These are phyloP conservation scores for Pyrrhosoma nymphula DNA, from an alignment of 2,888 invertebrate genomes.

Conservation along the genomic window DNA sequence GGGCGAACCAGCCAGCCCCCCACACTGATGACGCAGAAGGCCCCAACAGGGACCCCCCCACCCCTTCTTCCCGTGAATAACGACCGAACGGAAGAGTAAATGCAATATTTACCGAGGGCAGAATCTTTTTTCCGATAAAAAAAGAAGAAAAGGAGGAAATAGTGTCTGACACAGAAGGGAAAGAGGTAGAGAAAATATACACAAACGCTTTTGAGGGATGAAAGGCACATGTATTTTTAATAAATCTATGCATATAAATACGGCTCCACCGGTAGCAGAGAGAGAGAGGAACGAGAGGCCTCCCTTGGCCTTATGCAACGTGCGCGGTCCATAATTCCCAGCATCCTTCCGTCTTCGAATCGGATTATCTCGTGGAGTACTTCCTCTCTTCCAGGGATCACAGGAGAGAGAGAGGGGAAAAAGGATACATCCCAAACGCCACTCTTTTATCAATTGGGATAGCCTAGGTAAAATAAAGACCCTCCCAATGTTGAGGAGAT, in stretches of 20 bases:
- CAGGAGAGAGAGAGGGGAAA: not conserved
- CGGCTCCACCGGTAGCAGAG: not conserved
- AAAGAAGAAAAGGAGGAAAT: not conserved
- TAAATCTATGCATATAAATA: not conserved
- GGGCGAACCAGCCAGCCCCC: not conserved
- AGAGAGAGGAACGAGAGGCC: not conserved
- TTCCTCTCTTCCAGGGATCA: not conserved
- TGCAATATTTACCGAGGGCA: not conserved
- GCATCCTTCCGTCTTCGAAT: not conserved
- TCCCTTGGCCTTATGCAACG: not conserved
- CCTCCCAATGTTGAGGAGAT: not conserved
- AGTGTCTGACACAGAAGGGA: not conserved
- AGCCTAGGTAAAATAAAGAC: not conserved
- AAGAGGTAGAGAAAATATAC: not conserved
- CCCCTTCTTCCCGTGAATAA: not conserved
- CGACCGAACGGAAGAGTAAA: not conserved
- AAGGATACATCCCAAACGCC: not conserved
- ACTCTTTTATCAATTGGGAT: not conserved
- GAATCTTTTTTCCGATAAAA: not conserved
- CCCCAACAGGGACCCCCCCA: not conserved
- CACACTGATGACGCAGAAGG: not conserved
- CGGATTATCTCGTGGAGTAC: not conserved
- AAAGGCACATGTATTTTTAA: not conserved
- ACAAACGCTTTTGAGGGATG: not conserved
- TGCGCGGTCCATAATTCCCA: not conserved